Evolutionary conservation across 2,797 vertebrate species (phyloP).

Genomic region (Coilia nasus): DNA sequence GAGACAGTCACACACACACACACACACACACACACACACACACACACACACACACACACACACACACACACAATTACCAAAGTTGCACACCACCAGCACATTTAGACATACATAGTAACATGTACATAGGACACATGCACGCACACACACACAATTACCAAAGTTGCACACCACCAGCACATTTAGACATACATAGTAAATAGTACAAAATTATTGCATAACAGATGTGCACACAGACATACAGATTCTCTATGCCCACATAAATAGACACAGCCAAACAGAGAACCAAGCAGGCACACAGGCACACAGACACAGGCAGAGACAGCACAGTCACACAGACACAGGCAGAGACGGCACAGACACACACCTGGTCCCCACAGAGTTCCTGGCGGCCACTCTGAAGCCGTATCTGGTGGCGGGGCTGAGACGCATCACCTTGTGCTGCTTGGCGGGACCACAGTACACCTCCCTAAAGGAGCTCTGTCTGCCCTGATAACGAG

Average conservation of each 20-base stretch:
- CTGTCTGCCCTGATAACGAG: conserved; percentile 68
- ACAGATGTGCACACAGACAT: background rate
- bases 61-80: conserved; percentile 9
- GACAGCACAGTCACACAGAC: too few species aligned
- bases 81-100: background rate
- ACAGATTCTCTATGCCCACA: background rate
- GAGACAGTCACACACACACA: conserved; percentile 13
- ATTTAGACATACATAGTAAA: background rate
- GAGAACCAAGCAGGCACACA: conserved; percentile 6
- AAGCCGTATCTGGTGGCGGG: conserved; percentile 78
- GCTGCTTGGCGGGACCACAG: conserved; percentile 78
- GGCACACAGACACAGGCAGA: background rate
- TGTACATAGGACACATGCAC: background rate
- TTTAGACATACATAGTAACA: background rate
- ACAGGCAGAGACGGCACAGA: background rate
- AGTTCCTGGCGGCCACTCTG: conserved; percentile 80
- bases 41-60: conserved; percentile 15
- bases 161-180: background rate
- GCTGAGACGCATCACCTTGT: conserved; percentile 73
- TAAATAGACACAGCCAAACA: background rate
- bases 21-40: background rate
- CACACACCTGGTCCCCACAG: background rate
- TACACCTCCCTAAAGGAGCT: conserved; percentile 79
- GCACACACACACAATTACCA: conserved; percentile 12
- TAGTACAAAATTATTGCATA: background rate